Conservation (phyloP, 2,888 invertebrate species). For the Stratiomys singularior region DNA sequence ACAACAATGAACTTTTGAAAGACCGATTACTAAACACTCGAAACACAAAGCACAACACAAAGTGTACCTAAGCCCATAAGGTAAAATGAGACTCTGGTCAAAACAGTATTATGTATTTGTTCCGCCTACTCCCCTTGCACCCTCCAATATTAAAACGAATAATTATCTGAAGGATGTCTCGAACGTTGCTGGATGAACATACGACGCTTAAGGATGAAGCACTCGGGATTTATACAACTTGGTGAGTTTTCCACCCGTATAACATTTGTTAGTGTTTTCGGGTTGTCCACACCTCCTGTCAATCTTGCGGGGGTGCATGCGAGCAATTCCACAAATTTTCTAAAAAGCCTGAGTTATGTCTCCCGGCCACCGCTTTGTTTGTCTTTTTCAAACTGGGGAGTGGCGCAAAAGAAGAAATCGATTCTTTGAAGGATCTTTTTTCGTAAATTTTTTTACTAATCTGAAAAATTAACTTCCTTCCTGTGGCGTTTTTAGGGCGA, state of each 20-base stretch:
- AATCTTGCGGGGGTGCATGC: constrained; percentile 44
- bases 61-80: not conserved
- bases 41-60: not conserved
- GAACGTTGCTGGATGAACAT: constrained; percentile 40
- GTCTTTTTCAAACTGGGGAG: not conserved
- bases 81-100: not conserved
- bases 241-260: constrained; percentile 48
- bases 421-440: not conserved
- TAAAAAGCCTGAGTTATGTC: not conserved
- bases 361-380: not conserved
- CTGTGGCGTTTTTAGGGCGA: constrained; percentile 13
- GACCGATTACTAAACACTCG: constrained; percentile 11
- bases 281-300: constrained; percentile 54
- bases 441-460: constrained; percentile 29
- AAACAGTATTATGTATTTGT: not conserved
- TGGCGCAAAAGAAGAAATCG: constrained; percentile 12
- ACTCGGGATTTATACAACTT: constrained; percentile 7
- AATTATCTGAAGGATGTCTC: constrained; percentile 41
- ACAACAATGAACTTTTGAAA: not conserved
- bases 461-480: constrained; percentile 38
- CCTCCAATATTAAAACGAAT: constrained; percentile 17
- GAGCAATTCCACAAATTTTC: not conserved
- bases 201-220: constrained; percentile 43
- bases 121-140: not conserved
- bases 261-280: constrained; percentile 41